Evolutionary conservation across 2,888 invertebrate genomes (phyloP), one percentile per base, ranked within the genome.

Genomic region (Scaptomyza polygonia): DNA sequence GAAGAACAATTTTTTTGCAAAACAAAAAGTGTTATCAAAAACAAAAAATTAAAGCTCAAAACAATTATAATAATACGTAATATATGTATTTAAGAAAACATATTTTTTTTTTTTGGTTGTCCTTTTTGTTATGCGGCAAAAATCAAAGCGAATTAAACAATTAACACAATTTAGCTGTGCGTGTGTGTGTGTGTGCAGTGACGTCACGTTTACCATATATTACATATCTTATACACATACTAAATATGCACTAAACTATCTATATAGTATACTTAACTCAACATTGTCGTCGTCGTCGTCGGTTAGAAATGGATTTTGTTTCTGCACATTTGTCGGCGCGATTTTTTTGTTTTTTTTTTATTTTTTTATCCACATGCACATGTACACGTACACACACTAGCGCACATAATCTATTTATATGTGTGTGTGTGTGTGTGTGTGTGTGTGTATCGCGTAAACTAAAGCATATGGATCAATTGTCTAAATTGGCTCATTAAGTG

Each of bases 401-500:
- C 63, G 27, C 49, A 72, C 59, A 66, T 69, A 65, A 69, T 67
- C 61, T 65, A 62, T 67, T 61, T 67, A 52, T 73, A 56, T 55
- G 21, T 57, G 18, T 54, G 32, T 63, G 36, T 66, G 40, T 48
- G 18, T 66, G 25, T 63, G 58, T 57, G 49, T 72, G 45, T 73
- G 40, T 70, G 40, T 72, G 74, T 77, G 72, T 77, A 56, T 78
- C 80, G 85, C 82, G 78, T 83, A 83, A 85, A 85, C 79, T 82
- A 81, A 77, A 76, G 84, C 86, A 81, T 81, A 83, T 83, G 86
- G 75, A 84, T 79, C 84, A 84, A 84, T 84, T 84, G 86, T 84
- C 86, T 84, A 84, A 84, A 84, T 84, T 84, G 84, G 83, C 84
- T 84, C 84, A 84, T 84, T 84, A 84, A 84, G 86, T 84, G 86